phyloP scores from a whole-genome alignment of 2,888 invertebrate species.

The Clepsis dumicolana region DNA sequence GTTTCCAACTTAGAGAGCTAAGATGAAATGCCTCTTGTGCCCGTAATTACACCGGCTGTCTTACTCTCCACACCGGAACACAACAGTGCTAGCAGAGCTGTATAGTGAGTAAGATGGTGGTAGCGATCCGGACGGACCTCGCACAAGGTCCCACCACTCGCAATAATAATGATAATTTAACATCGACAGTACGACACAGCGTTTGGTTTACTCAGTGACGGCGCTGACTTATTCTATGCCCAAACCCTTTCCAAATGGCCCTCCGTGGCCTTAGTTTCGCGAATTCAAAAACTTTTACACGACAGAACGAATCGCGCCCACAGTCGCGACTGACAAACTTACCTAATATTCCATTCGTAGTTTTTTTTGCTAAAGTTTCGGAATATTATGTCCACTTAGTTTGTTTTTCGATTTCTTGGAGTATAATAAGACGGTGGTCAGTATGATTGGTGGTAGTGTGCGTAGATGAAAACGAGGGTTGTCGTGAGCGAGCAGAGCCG shows the following conservation, averaged over 20 bases:
- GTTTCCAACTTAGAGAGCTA: too few relatives aligned
- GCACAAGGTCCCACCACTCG: too few relatives aligned
- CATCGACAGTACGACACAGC: neutral
- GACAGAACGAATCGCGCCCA: constrained; percentile 18
- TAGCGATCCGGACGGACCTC: too few relatives aligned
- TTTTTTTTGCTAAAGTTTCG: neutral
- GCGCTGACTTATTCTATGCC: neutral
- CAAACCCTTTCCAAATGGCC: constrained; percentile 16
- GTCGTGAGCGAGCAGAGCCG: too few relatives aligned
- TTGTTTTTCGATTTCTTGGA: neutral
- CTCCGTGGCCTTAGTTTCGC: constrained; percentile 16
- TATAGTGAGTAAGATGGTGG: too few relatives aligned
- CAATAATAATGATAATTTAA: too few relatives aligned
- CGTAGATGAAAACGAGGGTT: too few relatives aligned
- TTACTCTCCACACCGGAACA: too few relatives aligned
- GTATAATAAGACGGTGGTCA: neutral
- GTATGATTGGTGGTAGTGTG: too few relatives aligned
- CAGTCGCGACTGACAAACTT: neutral
- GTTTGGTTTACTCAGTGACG: neutral
- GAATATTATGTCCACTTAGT: constrained; percentile 6
- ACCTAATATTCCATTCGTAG: neutral
- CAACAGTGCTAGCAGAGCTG: too few relatives aligned
- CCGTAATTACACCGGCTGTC: too few relatives aligned
- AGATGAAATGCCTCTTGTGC: too few relatives aligned
- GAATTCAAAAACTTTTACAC: constrained; percentile 30